Percentiles rank a stretch among this genome's conserved stretches.
These are phyloP conservation scores for Marisa cornuarietis DNA, from an alignment of 1,140 invertebrate species.

Conservation along the genomic window DNA sequence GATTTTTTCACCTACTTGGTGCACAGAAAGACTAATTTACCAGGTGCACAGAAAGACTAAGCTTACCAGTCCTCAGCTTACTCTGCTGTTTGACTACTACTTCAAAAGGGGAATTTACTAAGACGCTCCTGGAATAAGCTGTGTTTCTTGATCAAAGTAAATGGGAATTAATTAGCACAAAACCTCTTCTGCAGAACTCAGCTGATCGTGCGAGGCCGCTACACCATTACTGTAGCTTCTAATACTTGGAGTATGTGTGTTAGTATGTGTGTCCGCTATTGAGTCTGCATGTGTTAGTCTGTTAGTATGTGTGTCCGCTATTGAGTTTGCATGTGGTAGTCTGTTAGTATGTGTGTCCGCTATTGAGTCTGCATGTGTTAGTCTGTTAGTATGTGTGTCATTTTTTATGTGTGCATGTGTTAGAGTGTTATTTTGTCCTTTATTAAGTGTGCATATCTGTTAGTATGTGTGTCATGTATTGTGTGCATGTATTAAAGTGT, in stretches of 20 bases:
- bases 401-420: background rate
- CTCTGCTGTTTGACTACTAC: too few relatives aligned
- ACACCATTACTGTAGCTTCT: too few relatives aligned
- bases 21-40: too few relatives aligned
- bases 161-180: too few relatives aligned
- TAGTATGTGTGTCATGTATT: conserved; percentile 3
- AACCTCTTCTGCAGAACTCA: too few relatives aligned
- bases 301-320: conserved; percentile 5
- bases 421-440: background rate
- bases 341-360: background rate
- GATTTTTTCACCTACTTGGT: too few relatives aligned
- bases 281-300: background rate
- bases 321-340: background rate
- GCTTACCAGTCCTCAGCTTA: too few relatives aligned
- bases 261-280: background rate
- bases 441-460: background rate
- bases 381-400: conserved; percentile 1
- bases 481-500: background rate
- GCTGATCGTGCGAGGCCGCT: too few relatives aligned
- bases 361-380: background rate
- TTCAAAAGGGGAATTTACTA: too few relatives aligned
- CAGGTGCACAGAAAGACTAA: too few relatives aligned
- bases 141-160: too few relatives aligned
- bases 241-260: conserved; percentile 6
- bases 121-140: too few relatives aligned